Percentiles rank a stretch among this genome's conserved stretches.
Evolutionary conservation across 2,888 invertebrate species (phyloP).

Genomic region (Dusona sp.): DNA sequence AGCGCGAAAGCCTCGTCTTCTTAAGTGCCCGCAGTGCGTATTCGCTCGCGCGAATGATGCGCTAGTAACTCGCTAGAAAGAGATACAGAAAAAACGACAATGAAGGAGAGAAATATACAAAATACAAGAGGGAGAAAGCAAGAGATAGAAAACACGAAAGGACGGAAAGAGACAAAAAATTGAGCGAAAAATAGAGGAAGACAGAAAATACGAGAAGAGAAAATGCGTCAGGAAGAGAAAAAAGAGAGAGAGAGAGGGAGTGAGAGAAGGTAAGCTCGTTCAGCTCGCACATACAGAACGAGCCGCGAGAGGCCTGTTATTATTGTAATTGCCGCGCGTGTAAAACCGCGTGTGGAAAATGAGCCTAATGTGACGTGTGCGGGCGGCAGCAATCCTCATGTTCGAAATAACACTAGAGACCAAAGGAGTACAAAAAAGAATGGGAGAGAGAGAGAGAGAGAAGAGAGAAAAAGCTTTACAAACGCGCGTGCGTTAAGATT

Average conservation of each 20-base stretch:
- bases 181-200: constrained; percentile 12
- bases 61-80: constrained; percentile 39
- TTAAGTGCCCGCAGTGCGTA: constrained; percentile 70
- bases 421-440: background rate
- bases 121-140: background rate
- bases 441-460: background rate
- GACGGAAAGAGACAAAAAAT: constrained; percentile 1
- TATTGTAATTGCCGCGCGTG: constrained; percentile 84
- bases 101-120: background rate
- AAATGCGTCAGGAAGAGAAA: constrained; percentile 31
- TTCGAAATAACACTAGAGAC: constrained; percentile 20
- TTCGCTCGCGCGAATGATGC: constrained; percentile 65
- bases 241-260: constrained; percentile 34
- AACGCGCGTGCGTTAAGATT: constrained; percentile 59
- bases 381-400: constrained; percentile 73
- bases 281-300: constrained; percentile 71
- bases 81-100: background rate
- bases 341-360: constrained; percentile 83
- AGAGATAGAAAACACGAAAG: constrained; percentile 17
- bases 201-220: background rate
- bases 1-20: constrained; percentile 67
- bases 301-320: constrained; percentile 81
- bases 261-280: constrained; percentile 51
- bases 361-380: constrained; percentile 83
- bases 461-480: constrained; percentile 22